Conservation (phyloP, 2,113 vertebrate species). For the Rhipidura dahli region DNA sequence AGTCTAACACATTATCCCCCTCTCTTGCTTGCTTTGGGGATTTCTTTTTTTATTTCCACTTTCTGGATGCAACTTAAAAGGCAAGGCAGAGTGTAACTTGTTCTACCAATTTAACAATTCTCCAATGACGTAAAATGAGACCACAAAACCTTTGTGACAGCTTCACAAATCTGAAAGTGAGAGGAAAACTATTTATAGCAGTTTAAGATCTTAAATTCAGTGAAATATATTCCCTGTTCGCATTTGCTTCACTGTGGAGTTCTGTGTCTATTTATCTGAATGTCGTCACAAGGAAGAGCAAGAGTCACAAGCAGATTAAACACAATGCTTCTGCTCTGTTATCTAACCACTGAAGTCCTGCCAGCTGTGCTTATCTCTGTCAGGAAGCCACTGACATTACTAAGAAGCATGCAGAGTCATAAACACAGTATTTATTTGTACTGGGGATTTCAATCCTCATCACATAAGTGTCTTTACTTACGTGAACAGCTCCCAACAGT, state of each 20-base stretch:
- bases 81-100: neutral
- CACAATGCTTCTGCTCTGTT: neutral
- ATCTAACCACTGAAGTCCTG: constrained; percentile 21
- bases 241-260: neutral
- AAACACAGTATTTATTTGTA: neutral
- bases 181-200: neutral
- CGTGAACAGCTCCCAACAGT: neutral
- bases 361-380: constrained; percentile 1
- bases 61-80: neutral
- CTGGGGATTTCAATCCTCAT: neutral
- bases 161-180: neutral
- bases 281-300: neutral
- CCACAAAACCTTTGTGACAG: neutral
- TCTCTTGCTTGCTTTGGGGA: neutral
- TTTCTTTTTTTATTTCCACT: neutral
- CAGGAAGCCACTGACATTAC: neutral
- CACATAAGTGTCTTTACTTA: neutral
- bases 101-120: neutral
- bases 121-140: neutral
- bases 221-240: neutral
- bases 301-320: constrained; percentile 21
- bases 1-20: neutral
- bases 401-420: neutral
- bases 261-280: neutral
- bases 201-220: neutral